Evolutionary conservation across 2,113 vertebrate genomes (phyloP).

Genomic region (Lynx canadensis): DNA sequence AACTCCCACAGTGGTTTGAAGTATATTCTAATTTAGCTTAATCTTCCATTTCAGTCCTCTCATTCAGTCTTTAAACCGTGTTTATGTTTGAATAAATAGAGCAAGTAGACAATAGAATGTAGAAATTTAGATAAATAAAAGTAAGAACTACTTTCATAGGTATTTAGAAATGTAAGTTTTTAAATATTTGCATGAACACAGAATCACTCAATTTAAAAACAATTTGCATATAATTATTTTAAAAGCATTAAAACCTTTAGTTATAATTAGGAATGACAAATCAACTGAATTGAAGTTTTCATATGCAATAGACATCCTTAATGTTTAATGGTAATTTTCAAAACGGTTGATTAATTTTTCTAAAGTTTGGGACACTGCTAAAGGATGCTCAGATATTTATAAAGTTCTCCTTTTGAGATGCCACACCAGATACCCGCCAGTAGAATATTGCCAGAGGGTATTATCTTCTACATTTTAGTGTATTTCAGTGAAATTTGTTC

Average conservation of each 20-base stretch:
- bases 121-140: not conserved
- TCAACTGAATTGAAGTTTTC: not conserved
- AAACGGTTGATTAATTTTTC: slow-evolving; percentile 27
- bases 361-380: not conserved
- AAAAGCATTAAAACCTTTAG: not conserved
- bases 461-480: not conserved
- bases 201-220: not conserved
- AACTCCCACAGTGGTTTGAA: not conserved
- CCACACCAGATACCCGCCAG: not conserved
- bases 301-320: not conserved
- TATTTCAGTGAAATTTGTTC: not conserved
- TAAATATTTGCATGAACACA: not conserved
- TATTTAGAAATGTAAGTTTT: not conserved
- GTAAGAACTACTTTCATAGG: not conserved
- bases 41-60: slow-evolving; percentile 22
- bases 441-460: not conserved
- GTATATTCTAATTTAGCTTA: slow-evolving; percentile 10
- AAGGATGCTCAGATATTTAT: not conserved
- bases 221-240: slow-evolving; percentile 25
- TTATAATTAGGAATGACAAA: not conserved
- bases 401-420: not conserved
- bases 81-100: slow-evolving; percentile 25
- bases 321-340: slow-evolving; percentile 42
- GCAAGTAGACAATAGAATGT: not conserved
- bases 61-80: slow-evolving; percentile 32